A percentile compares a stretch with the other conserved stretches of the same genome.
These are phyloP conservation scores for Drusus annulatus DNA, from an alignment of 1,140 invertebrate genomes.

Conservation along the genomic window DNA sequence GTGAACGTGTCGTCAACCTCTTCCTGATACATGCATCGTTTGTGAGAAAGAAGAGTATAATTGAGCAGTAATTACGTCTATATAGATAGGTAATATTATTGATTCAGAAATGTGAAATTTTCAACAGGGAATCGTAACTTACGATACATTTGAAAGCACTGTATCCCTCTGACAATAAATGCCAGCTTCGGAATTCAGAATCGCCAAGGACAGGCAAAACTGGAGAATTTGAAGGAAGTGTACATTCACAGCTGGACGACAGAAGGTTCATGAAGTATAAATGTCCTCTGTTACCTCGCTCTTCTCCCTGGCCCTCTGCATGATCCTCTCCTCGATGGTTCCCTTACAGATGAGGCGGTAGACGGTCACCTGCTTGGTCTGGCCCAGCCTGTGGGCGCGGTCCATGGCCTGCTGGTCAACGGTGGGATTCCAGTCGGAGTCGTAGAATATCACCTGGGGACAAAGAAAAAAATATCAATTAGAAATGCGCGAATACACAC, in stretches of 20 bases:
- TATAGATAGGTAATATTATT: too few species aligned
- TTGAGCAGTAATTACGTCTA: too few species aligned
- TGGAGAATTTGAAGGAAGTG: not conserved
- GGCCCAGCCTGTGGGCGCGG: constrained; percentile 89
- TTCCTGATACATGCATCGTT: too few species aligned
- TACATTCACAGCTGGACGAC: too few species aligned
- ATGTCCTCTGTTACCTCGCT: constrained; percentile 79
- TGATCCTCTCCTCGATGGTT: constrained; percentile 92
- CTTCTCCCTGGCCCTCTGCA: constrained; percentile 91
- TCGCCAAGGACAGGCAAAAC: not conserved
- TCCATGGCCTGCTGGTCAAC: constrained; percentile 97
- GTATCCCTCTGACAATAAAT: too few species aligned
- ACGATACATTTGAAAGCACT: too few species aligned
- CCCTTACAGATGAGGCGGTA: constrained; percentile 93
- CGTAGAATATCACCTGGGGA: constrained; percentile 96
- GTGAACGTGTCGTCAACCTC: too few species aligned
- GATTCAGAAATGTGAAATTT: too few species aligned
- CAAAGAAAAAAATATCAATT: not conserved
- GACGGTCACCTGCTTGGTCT: constrained; percentile 93
- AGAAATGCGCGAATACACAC: too few species aligned
- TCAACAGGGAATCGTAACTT: too few species aligned
- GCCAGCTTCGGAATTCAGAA: not conserved
- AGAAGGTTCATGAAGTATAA: not conserved
- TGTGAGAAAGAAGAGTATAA: too few species aligned
- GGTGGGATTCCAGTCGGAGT: constrained; percentile 99